Evolutionary conservation across 2,113 vertebrate species (phyloP).

Genomic region (Elgaria multicarinata): DNA sequence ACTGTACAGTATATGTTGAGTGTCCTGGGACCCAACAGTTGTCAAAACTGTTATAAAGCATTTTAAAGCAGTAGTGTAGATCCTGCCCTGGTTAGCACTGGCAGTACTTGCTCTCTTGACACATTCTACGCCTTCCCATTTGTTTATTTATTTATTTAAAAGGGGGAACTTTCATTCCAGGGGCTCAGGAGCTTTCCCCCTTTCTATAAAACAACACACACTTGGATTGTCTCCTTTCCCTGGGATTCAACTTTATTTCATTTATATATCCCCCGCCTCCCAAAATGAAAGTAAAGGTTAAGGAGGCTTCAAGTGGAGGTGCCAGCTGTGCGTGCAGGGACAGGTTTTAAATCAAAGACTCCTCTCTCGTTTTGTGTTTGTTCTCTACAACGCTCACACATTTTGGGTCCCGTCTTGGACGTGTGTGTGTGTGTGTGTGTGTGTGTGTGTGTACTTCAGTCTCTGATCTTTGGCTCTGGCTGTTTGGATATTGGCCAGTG

Average conservation of each 20-base stretch:
- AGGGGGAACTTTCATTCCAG: not conserved
- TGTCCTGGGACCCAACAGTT: too few species aligned
- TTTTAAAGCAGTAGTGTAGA: too few species aligned
- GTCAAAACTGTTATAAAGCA: too few species aligned
- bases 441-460: too few species aligned
- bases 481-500: too few species aligned
- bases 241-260: slow-evolving; percentile 56
- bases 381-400: not conserved
- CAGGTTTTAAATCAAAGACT: not conserved
- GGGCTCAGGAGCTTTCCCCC: not conserved
- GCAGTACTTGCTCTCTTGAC: too few species aligned
- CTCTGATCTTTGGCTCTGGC: not conserved
- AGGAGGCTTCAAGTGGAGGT: slow-evolving; percentile 26
- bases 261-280: slow-evolving; percentile 48
- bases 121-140: too few species aligned
- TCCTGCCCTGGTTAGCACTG: too few species aligned
- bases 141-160: too few species aligned
- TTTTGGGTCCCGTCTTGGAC: not conserved
- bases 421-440: too few species aligned
- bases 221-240: slow-evolving; percentile 57
- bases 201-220: slow-evolving; percentile 55
- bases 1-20: too few species aligned
- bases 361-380: not conserved
- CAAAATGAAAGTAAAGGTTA: slow-evolving; percentile 72
- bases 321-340: not conserved